Evolutionary conservation across 1,140 invertebrate genomes (phyloP), one percentile per base, ranked within the genome.

Genomic region (Scylla paramamosain): DNA sequence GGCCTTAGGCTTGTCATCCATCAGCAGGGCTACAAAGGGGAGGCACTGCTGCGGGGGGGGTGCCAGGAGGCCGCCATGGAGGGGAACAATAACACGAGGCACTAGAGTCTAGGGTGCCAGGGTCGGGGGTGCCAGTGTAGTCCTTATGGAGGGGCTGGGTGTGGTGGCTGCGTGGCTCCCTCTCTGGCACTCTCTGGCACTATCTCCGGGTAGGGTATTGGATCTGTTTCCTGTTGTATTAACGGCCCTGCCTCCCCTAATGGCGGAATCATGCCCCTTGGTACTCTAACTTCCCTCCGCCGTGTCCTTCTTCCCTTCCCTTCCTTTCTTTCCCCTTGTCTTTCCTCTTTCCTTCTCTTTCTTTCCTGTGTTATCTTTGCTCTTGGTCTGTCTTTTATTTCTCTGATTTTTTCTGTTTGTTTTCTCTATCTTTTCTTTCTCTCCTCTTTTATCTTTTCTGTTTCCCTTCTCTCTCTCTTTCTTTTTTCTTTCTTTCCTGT

Each of bases 141-240:
- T 12, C 77, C 77, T 82, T 94, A 84, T 29, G 94, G 91, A 0
- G 8, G 0, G 45, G 52, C 52, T 39, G 1, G 90, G 52, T 8
- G 7, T 90, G 89, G n/a, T 90, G 77, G 39, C 6, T 39, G 6
- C 39, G 39, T 59, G 52, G 52, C 52, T 59, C 52, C 20, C 52
- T 20, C 12, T 59, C 52, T 59, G 52, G 82, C 90, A 94, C 86
- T 92, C 90, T 39, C 39, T 39, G 39, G 39, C 39, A 39, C 52
- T 59, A 59, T 59, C 83, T 95, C 88, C 83, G 67, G 87, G 91
- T 92, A 48, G 91, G 94, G 94, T 95, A 95, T 95, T 95, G 84
- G 91, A 95, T 95, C 83, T 92, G 91, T 92, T 95, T 95, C 94
- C 94, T 95, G 94, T 95, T 95, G 82, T 92, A 91, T 95, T 92